These are phyloP conservation scores for Rhabditoides inermis DNA, from an alignment of 2,888 invertebrate genomes.

Conservation along the genomic window DNA sequence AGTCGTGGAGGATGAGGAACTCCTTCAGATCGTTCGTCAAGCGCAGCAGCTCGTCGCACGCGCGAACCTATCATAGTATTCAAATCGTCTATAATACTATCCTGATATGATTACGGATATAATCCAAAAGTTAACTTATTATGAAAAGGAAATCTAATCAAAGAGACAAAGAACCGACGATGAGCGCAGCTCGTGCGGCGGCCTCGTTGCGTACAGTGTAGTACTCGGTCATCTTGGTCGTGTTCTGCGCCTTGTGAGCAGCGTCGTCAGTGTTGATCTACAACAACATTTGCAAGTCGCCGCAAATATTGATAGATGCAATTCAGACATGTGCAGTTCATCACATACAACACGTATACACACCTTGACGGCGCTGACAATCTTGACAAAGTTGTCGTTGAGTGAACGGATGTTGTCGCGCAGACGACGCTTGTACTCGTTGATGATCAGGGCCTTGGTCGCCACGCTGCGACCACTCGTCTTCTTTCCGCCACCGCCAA, in stretches of 20 bases:
- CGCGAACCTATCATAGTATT: slow-evolving; percentile 64
- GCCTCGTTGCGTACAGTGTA: slow-evolving; percentile 36
- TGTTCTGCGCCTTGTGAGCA: slow-evolving; percentile 27
- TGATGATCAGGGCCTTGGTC: slow-evolving; percentile 79
- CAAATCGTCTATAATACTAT: neutral
- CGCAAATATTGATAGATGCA: neutral
- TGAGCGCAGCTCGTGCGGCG: slow-evolving; percentile 39
- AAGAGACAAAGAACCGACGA: slow-evolving; percentile 18
- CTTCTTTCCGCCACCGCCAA: slow-evolving; percentile 12
- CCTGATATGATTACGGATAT: no score
- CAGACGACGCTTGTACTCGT: slow-evolving; percentile 83
- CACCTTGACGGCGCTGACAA: slow-evolving; percentile 49
- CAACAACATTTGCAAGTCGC: no score
- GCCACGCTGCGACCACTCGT: slow-evolving; percentile 18
- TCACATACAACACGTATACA: neutral
- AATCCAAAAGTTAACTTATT: no score
- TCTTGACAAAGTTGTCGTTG: slow-evolving; percentile 91
- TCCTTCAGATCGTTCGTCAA: slow-evolving; percentile 94
- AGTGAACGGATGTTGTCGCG: slow-evolving; percentile 95
- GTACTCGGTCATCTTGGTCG: slow-evolving; percentile 40
- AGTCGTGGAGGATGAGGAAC: slow-evolving; percentile 91
- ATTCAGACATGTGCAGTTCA: slow-evolving; percentile 4
- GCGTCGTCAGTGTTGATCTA: slow-evolving; percentile 33
- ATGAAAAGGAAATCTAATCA: no score
- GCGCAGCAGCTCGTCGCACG: slow-evolving; percentile 92